Base-by-base conservation (phyloP, 2,888 invertebrate species). In the Zeuzera pyrina region DNA sequence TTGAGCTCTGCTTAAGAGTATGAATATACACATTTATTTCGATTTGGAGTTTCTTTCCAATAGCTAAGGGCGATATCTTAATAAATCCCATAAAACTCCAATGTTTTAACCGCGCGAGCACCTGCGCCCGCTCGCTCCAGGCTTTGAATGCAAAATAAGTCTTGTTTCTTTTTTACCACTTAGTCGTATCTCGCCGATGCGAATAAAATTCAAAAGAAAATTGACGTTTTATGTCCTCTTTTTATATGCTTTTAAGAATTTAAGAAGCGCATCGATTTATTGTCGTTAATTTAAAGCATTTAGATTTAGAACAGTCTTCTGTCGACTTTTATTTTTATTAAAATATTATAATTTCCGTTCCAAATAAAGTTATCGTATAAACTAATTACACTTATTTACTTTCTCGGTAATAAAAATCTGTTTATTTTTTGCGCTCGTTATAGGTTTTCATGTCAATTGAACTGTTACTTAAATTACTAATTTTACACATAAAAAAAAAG, bases 151-250 rank as follows among this genome's bases (percentile, higher is more conserved):
- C 67, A 65, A 73, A 78, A 78, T 79, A 70, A 72, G 71, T 64
- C 73, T 72, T 78, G 78, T 79, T 78, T 78, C 79, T 79, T 79
- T 81, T 77, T 70, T 78, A 76, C 72, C 78, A 78, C 76, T 79
- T 77, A 77, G 68, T 52, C 51, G 64, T 57, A 60, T 70, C 62
- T 60, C 58, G 58, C 58, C 58, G 61, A 68, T 69, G 64, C 66
- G 67, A 70, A 76, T 73, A 61, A 67, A 73, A 70, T 67, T 66
- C 59, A 64, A 71, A 62, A 57, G 57, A 67, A 70, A 68, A 73
- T 69, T 68, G 69, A 65, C 62, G 51, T 65, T 66, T 59, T 65
- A 57, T 63, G 57, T 62, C 51, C 56, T 50, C 40, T 49, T 54
- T 58, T 58, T 50, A 48, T 54, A 36, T 36, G 30, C 34, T 47